Evolutionary conservation across 2,113 vertebrate species (phyloP), one percentile per base, ranked within the genome.

Genomic region (Tachuris rubrigastra): DNA sequence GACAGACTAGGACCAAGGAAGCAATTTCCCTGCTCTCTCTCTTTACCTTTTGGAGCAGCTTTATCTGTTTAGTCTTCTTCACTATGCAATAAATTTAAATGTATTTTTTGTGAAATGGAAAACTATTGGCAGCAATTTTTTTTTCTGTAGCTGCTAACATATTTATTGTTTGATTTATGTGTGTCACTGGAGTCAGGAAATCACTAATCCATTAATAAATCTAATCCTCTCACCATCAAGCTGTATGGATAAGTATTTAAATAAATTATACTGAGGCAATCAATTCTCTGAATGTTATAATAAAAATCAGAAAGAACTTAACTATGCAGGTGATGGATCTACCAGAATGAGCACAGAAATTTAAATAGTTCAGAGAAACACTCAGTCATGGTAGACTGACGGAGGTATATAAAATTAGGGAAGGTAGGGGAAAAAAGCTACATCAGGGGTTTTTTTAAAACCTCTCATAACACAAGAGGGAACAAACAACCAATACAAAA

Each of bases 161-260:
- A 80, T 56, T 93, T 79, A 69, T 59, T 69, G 15, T 47, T 86
- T 87, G 85, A 92, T 77, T 91, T 91, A 76, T 91, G 10, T 9
- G 28, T 58, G 67, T 80, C 65, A 66, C 55, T 35, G 44, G 35
- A 91, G 67, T 76, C 50, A 88, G 79, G 71, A 93, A 91, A 90
- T 89, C 69, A 62, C 50, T 52, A 67, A 62, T 50, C 72, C 46
- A 58, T 88, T 84, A 83, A 79, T 53, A 83, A 94, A 90, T 71
- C 74, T 83, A 92, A 93, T 86, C 72, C 72, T 85, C 63, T 94
- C 65, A 62, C 76, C 65, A 73, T 81, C 81, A 79, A 72, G n/a
- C 66, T 85, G 53, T 75, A 93, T 59, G 65, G 63, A 52, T 87
- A 78, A 93, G 52, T 60, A 65, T 74, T 92, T 83, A 74, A 93